Base-by-base conservation (phyloP, 2,113 vertebrate genomes). In the Oriolus oriolus region DNA sequence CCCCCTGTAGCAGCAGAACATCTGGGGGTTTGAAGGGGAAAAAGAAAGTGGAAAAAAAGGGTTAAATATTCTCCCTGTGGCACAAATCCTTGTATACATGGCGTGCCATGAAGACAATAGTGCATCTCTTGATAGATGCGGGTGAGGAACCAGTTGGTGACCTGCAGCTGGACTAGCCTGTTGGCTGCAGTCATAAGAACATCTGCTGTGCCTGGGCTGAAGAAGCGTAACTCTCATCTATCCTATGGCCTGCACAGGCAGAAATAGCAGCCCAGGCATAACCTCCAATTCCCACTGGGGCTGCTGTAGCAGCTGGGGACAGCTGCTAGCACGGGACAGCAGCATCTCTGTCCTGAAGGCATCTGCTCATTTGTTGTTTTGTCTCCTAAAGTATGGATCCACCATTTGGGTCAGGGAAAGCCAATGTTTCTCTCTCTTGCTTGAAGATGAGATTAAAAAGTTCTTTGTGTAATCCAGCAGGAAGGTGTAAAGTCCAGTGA, bases 221-320 rank as follows among this genome's bases (percentile, higher is more conserved):
- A 49, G 42, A 79, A 80, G 11, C 22, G 6, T 30, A 57, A 2
- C 7, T 60, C 31, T 42, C 57, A 73, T 26, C 44, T 30, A 16
- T 76, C 31, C 41, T 45, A 3, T n/a, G 33, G 13, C 27, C 59
- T 65, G 42, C 63, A 70, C 7, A 68, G 31, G 28, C 65, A 92
- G 37, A 76, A 57, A 28, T 0, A 76, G 30, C n/a, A 61, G 26
- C 76, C 6, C 28, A 80, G 12, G 22, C 15, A 24, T 26, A 84
- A 52, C 5, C 27, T 78, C 35, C 44, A 64, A 6, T 16, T 82
- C 47, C 49, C 27, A 35, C 0, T 2, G 4, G 9, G 16, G 4
- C 3, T 56, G 8, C n/a, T 0, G 0, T 27, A 61, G 17, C 66
- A 85, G 5, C 14, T 74, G 37, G 16, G 20, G 35, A 86, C 45